phyloP scores from a whole-genome alignment of 37 sponge, comb jelly and placozoan genomes.

The Dysidea cf. avara region DNA sequence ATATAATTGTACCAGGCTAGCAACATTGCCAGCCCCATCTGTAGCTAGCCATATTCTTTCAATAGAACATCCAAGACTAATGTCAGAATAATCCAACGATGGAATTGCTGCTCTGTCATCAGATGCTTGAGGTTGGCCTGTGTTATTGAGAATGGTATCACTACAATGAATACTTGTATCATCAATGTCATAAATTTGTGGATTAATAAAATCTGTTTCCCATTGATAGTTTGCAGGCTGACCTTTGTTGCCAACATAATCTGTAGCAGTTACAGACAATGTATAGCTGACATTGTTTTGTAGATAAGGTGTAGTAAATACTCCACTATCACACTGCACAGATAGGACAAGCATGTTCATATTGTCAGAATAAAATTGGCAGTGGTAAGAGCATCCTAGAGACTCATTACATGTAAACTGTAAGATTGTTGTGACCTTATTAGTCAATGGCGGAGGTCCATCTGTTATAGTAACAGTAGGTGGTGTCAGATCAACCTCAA shows the following conservation, averaged over 20 bases:
- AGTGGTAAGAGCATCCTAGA: not conserved
- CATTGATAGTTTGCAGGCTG: not conserved
- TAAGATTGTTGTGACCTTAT: no score
- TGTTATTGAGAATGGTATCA: conserved; percentile 1
- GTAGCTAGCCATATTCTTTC: conserved; percentile 32
- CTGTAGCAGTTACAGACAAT: conserved; percentile 30
- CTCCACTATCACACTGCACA: not conserved
- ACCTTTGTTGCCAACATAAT: conserved; percentile 39
- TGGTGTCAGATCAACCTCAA: no score
- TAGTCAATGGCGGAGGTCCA: no score
- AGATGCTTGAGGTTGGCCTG: conserved; percentile 21
- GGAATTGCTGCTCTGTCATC: conserved; percentile 8
- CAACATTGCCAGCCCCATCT: conserved; percentile 39
- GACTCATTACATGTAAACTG: conserved; percentile 22
- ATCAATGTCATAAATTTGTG: not conserved
- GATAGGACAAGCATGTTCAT: not conserved
- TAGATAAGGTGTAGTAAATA: conserved; percentile 16
- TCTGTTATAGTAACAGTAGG: no score
- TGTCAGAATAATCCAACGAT: conserved; percentile 14
- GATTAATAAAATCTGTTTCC: no score
- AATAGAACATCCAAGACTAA: conserved; percentile 2
- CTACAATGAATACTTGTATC: conserved; percentile 20
- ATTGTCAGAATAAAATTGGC: not conserved
- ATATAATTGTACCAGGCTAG: conserved; percentile 6
- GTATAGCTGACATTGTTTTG: not conserved